Evolutionary conservation across 2,113 vertebrate genomes (phyloP), one percentile per base, ranked within the genome.

Genomic region (Origma solitaria): DNA sequence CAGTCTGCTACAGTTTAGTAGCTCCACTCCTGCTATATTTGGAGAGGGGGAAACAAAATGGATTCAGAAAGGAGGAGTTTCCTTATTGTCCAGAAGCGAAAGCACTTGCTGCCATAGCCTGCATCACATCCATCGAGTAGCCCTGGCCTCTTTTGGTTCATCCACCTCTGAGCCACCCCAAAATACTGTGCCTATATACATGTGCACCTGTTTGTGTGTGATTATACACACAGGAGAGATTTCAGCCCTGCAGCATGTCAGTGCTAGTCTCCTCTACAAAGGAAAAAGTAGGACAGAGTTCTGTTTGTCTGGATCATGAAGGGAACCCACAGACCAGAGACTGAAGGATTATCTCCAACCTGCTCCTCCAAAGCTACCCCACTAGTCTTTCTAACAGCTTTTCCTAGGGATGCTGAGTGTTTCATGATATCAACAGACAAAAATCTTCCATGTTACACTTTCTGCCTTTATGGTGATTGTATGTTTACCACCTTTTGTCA

Each of bases 121-220:
- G 16, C 21, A 56, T 69, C 40, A 49, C 0, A 0, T 7, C 18
- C 7, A 42, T 56, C 44, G 76, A 58, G 20, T 5, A 45, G 31
- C 7, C 44, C 18, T 76, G 61, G 37, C 19, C 44, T 68, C 6
- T 40, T 87, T 37, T 31, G 19, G 15, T 79, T 85, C 75, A 72
- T 23, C 54, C 33, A 44, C 35, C 37, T 76, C 57, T 37, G 13
- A 79, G 40, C 13, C 7, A 8, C 21, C 25, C 19, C 16, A 54
- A 82, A 90, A 58, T 13, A 38, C 22, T 18, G 4, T 61, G 27
- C 58, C 20, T 69, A 35, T 8, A 22, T 45, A 42, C 5, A 35
- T 16, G 22, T 7, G 2, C 10, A 21, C 47, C 38, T 92, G 5
- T 72, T 82, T 73, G 38, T 75, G n/a, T 71, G n/a, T 40, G 8